Conservation (phyloP, 2,888 invertebrate species). For the Stenodera caucasica region DNA sequence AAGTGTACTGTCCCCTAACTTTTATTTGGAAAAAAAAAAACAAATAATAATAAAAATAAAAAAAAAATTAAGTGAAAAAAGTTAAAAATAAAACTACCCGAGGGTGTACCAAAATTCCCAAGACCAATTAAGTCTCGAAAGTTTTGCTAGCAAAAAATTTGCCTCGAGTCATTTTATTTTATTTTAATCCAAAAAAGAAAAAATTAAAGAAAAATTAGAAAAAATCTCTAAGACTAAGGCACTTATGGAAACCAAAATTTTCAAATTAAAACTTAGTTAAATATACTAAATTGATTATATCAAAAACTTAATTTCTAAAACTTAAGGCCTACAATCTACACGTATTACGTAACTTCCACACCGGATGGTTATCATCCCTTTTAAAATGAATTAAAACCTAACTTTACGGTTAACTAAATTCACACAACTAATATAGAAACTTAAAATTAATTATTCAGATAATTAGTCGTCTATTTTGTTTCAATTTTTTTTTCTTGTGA, state of each 20-base stretch:
- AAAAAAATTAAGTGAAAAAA: not conserved
- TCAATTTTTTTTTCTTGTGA: no score
- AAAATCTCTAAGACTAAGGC: conserved; percentile 17
- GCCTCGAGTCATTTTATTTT: conserved; percentile 15
- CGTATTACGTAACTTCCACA: conserved; percentile 25
- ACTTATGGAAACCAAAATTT: conserved; percentile 16
- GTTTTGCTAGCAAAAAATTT: conserved; percentile 9
- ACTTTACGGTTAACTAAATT: not conserved
- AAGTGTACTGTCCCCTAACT: conserved; percentile 28
- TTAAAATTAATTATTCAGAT: no score
- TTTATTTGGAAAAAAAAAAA: conserved; percentile 9
- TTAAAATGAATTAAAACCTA: conserved; percentile 1
- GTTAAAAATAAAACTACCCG: conserved; percentile 12
- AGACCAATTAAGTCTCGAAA: conserved; percentile 7
- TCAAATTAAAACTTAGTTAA: not conserved
- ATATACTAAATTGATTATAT: not conserved
- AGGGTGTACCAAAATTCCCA: conserved; percentile 14
- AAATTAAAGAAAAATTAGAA: not conserved
- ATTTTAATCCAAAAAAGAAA: not conserved
- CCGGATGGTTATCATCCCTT: conserved; percentile 17
- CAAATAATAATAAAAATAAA: not conserved
- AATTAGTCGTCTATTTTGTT: no score
- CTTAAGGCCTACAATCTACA: conserved; percentile 2
- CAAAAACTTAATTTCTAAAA: conserved; percentile 4
- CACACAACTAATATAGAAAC: not conserved